Evolutionary conservation across 1,140 invertebrate genomes (phyloP), one percentile per base, ranked within the genome.

Genomic region (Ericerus pela): DNA sequence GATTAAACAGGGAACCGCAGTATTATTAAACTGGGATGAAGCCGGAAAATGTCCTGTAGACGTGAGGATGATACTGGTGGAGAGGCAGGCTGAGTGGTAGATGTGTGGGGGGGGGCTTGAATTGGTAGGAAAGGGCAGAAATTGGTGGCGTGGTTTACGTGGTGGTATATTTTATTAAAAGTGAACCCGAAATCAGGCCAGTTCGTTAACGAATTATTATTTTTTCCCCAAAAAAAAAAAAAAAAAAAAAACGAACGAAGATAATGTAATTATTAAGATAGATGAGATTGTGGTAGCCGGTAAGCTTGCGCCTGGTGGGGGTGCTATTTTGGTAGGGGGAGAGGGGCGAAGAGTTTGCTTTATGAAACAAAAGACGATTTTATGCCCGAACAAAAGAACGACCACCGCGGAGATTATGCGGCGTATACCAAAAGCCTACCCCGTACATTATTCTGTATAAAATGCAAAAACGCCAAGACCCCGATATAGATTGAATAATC

Each of bases 181-280:
- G 41, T 47, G 41, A 47, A 47, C 41, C 41, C 41, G 41, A 24
- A 47, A 47, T 47, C 41, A 47, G 41, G 41, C 41, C 41, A 47
- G 41, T 47, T 47, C 41, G 41, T 47, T 47, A 47, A 47, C 41
- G 41, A 24, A 47, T 47, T 47, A 47, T 47, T 47, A 47, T 47
- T 47, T 47, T 38, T 38, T 47, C 26, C 26, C 20, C 41, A 24
- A 47, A 47, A 47, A n/a, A n/a, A n/a, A n/a, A n/a, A n/a, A n/a
- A n/a, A n/a, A n/a, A n/a, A n/a, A n/a, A n/a, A n/a, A 47, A 24
- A 47, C 41, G 41, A 47, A 24, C 41, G 16, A 47, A 47, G 41
- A 47, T 47, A 47, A 47, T 47, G 26, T 47, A 47, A 47, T 47
- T 47, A 47, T 47, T 47, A 47, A 47, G 41, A 47, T 47, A 47